Evolutionary conservation across 1,140 invertebrate genomes (phyloP), one percentile per base, ranked within the genome.

Genomic region (Magallana angulata): DNA sequence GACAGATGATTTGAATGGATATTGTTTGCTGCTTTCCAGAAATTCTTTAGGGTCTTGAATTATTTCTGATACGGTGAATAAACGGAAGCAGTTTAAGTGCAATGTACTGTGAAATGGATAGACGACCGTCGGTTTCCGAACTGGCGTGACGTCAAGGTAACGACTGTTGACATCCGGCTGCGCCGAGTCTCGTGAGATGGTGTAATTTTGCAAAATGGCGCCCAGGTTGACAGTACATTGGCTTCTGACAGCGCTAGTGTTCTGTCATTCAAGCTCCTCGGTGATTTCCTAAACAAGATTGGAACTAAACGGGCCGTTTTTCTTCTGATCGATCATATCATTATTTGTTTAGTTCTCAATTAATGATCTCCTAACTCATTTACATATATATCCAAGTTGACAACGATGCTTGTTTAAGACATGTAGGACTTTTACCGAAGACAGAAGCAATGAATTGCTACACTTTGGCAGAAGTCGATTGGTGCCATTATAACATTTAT

Each of bases 161-260:
- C 68, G 68, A 76, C 68, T 76, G 68, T 76, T 76, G 68, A 76
- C 68, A 76, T 76, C 68, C 68, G 68, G 68, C 68, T 12, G 24
- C 14, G 24, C 24, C 68, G 14, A 14, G 68, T 76, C 68, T 76
- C 68, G 8, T 30, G 68, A 76, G 68, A 76, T 36, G 68, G 7
- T 76, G 24, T 30, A 30, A 76, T 30, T 76, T 76, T 30, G 36
- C 36, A 24, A 76, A 12, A 76, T 76, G 68, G 24, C 68, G 36
- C 18, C 68, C 60, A 30, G 68, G 68, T 76, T 76, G 68, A 76
- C 68, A 76, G 68, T 36, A 76, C 24, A 30, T 36, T 76, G 68
- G 68, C 68, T 76, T 76, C 68, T 76, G 68, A 36, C 18, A 18
- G 24, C 24, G 14, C 68, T 8, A 30, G 18, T 30, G 12, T 76